phyloP scores from a whole-genome alignment of 2,888 invertebrate genomes.

The Orgyia antiqua region DNA sequence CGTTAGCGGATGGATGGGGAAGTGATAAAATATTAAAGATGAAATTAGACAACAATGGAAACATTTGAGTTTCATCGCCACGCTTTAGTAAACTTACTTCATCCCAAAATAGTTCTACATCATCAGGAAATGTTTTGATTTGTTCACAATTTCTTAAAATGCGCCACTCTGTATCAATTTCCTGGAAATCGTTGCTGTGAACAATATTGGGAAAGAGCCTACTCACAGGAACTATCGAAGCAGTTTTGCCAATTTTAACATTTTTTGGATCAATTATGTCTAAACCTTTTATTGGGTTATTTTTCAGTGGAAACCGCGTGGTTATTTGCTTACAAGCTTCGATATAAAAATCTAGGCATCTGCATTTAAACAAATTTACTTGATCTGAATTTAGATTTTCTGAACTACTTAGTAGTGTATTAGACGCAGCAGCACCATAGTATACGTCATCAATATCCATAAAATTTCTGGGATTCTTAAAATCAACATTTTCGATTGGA shows the following conservation, averaged over 20 bases:
- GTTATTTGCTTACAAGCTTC: conserved; percentile 4
- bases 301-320: too few species aligned
- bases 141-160: conserved; percentile 10
- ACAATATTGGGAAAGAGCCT: conserved; percentile 9
- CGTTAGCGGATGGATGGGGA: conserved; percentile 11
- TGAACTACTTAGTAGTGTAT: conserved; percentile 12
- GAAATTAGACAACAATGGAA: not conserved
- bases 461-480: conserved; percentile 11
- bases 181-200: conserved; percentile 8
- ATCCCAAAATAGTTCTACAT: conserved; percentile 12
- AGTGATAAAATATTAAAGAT: conserved; percentile 7
- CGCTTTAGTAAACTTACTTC: conserved; percentile 11
- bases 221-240: conserved; percentile 5
- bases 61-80: conserved; percentile 5
- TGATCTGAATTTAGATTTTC: conserved; percentile 12
- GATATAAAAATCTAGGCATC: conserved; percentile 12
- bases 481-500: conserved; percentile 20
- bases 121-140: conserved; percentile 11
- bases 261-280: conserved; percentile 11
- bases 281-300: conserved; percentile 15
- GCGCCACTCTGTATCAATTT: too few species aligned
- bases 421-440: not conserved
- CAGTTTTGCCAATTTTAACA: conserved; percentile 12
- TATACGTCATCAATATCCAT: not conserved
- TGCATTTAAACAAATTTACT: conserved; percentile 16